A percentile compares a stretch with the other conserved stretches of the same genome.
phyloP scores from a whole-genome alignment of 2,888 invertebrate species.

The Apeira syringaria region DNA sequence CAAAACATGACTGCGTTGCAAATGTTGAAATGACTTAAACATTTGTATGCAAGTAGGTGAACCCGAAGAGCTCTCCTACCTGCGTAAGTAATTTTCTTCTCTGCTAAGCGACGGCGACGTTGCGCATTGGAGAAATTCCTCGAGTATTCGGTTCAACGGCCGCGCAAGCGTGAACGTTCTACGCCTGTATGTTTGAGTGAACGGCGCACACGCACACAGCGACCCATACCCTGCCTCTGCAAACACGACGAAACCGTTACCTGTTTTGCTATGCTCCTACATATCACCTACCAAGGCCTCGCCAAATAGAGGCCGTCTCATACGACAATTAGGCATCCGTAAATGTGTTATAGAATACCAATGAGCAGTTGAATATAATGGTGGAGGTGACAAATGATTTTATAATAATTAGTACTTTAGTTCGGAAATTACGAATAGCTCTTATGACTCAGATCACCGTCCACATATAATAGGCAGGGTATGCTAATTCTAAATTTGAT shows the following conservation, averaged over 20 bases:
- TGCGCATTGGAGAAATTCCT: conserved; percentile 77
- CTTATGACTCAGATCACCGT: too few species aligned
- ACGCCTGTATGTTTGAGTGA: conserved; percentile 63
- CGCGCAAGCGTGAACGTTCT: conserved; percentile 66
- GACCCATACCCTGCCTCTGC: conserved; percentile 62
- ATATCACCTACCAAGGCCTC: conserved; percentile 58
- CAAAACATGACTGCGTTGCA: too few species aligned
- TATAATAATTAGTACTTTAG: too few species aligned
- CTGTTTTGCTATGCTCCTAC: conserved; percentile 56
- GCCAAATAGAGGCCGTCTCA: conserved; percentile 29
- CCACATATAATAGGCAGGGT: too few species aligned
- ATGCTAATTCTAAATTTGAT: too few species aligned
- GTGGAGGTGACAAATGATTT: too few species aligned
- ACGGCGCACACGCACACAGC: conserved; percentile 68
- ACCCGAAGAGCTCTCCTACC: conserved; percentile 36
- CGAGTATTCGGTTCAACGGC: conserved; percentile 81
- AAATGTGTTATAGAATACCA: conserved; percentile 17
- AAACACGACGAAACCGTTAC: conserved; percentile 79
- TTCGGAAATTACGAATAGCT: too few species aligned
- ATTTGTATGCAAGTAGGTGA: not conserved
- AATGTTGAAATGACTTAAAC: too few species aligned
- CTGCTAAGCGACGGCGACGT: conserved; percentile 62
- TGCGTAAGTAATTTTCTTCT: conserved; percentile 65
- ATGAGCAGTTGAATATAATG: too few species aligned
- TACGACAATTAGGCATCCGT: conserved; percentile 21